Evolutionary conservation across 2,113 vertebrate genomes (phyloP).

Genomic region (Dasyprocta punctata): DNA sequence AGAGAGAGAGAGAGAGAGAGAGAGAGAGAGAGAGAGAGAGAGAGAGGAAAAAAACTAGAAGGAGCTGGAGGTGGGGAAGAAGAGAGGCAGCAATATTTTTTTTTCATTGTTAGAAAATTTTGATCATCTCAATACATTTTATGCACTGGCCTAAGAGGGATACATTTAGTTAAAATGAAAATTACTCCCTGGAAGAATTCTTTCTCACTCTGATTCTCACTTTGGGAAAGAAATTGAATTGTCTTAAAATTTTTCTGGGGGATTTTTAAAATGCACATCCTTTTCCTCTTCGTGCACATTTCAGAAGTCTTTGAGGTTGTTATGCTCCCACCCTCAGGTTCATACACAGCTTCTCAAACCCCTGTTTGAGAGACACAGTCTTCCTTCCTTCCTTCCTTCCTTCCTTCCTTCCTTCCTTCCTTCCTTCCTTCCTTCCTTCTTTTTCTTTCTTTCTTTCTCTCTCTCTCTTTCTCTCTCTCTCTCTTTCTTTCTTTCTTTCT

Average conservation of each 20-base stretch:
- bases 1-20: not conserved
- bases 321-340: not conserved
- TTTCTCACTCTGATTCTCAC: conserved; percentile 29
- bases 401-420: no score
- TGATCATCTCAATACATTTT: conserved; percentile 27
- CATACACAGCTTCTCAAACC: not conserved
- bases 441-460: not conserved
- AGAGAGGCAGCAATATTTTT: not conserved
- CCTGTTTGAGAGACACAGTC: not conserved
- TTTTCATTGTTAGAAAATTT: not conserved
- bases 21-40: no score
- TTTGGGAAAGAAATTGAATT: not conserved
- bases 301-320: conserved; percentile 25
- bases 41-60: no score
- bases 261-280: not conserved
- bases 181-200: not conserved
- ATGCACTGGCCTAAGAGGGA: conserved; percentile 15
- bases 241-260: conserved; percentile 16
- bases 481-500: no score
- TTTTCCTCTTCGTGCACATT: not conserved
- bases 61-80: not conserved
- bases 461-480: no score
- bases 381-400: no score
- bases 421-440: no score
- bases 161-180: conserved; percentile 42